Base-by-base conservation (phyloP, 2,797 vertebrate species). In the Molossus alvarezi region DNA sequence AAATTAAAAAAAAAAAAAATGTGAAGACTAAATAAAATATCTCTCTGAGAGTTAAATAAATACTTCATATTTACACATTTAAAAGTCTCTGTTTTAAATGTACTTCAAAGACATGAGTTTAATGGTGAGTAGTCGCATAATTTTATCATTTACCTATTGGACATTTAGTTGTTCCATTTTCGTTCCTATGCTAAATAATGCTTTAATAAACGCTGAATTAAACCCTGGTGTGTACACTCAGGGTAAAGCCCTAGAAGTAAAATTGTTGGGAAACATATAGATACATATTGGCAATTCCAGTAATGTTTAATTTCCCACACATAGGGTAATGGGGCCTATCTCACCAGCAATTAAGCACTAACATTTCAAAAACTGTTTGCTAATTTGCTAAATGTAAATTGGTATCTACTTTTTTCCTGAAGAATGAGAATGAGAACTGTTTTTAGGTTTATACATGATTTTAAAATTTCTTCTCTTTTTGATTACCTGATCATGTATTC, bases 391-490 rank as follows among this genome's bases (percentile, higher is more conserved):
- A 71, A 51, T 51, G 23, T 51, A 73, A 62, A 84, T 5, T 17
- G 29, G 41, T 60, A 83, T 37, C 9, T 65, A 73, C 13, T 69
- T 75, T 87, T 53, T 88, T 15, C 25, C 41, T 69, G 41, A 88
- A 76, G 23, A 62, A 67, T 57, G 13, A 72, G 23, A n/a, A 53
- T 48, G 53, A 84, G 18, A 79, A 10, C 69, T 92, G 33, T n/a
- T 95, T 62, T 88, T 57, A n/a, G 11, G 10, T 65, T 20, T 23
- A 64, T n/a, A 58, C 37, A 29, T 64, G 6, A 83, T 37, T 88
- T 92, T 77, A 64, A 17, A 75, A 75, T 64, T 77, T 85, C 53
- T 81, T 55, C 33, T 69, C 37, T 90, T 89, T 67, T n/a, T 25
- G 76, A 27, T 65, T 65, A 65, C 51, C 6, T 85, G 14, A 65